phyloP scores from a whole-genome alignment of 2,113 vertebrate genomes.

The Coracopsis vasa region DNA sequence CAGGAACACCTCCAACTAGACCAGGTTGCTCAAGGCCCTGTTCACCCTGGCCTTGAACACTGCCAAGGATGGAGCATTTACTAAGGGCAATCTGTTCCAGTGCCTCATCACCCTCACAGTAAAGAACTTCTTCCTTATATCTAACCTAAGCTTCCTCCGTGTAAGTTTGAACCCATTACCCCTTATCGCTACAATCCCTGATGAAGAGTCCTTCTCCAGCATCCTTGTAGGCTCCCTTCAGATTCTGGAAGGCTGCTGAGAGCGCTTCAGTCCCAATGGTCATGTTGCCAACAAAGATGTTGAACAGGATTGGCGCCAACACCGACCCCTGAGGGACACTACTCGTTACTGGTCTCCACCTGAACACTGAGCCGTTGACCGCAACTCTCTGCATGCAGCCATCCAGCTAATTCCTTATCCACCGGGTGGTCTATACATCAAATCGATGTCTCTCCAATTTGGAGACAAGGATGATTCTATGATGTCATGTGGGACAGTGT shows the following conservation, averaged over 20 bases:
- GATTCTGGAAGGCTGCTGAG: neutral
- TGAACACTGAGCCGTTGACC: neutral
- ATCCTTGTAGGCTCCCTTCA: neutral
- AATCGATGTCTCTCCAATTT: neutral
- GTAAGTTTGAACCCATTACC: neutral
- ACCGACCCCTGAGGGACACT: neutral
- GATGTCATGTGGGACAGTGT: neutral
- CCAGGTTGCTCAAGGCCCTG: neutral
- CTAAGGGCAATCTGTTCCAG: neutral
- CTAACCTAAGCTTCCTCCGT: neutral
- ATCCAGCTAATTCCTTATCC: neutral
- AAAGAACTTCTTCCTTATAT: neutral
- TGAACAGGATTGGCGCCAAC: neutral
- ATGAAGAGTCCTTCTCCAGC: neutral
- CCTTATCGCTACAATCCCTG: neutral
- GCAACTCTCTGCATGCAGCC: neutral
- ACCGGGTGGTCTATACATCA: neutral
- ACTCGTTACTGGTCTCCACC: neutral
- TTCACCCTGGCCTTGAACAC: neutral
- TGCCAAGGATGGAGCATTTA: neutral
- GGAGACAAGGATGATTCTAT: neutral
- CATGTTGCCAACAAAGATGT: neutral
- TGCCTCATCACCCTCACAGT: neutral
- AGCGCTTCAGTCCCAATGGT: neutral
- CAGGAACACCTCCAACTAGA: neutral